Conservation (phyloP, 2,797 vertebrate genomes). For the Champsocephalus esox region DNA sequence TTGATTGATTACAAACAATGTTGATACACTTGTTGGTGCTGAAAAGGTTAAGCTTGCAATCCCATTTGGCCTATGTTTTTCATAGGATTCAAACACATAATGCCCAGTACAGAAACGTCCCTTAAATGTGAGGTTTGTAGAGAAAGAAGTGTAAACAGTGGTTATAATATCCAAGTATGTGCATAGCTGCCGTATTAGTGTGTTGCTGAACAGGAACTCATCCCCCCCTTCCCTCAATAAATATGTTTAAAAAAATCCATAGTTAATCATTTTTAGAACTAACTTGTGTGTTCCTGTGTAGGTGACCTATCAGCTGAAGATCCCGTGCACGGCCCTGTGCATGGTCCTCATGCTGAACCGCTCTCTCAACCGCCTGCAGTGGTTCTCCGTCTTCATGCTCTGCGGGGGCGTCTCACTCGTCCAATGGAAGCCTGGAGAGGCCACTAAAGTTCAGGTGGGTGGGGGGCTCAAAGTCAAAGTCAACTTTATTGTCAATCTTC, state of each 20-base stretch:
- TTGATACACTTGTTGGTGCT: not conserved
- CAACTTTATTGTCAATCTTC: no score
- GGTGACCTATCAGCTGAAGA: constrained; percentile 99
- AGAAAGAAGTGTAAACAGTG: not conserved
- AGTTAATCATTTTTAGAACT: not conserved
- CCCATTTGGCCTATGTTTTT: not conserved
- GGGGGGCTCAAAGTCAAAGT: not conserved
- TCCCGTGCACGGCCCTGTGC: constrained; percentile 96
- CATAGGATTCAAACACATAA: no score
- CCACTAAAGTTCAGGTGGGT: constrained; percentile 92
- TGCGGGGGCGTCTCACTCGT: constrained; percentile 94
- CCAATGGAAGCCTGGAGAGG: constrained; percentile 92
- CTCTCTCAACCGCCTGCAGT: constrained; percentile 92
- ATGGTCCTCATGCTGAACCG: constrained; percentile 95
- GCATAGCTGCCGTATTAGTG: not conserved
- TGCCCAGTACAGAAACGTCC: no score
- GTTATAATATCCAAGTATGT: not conserved
- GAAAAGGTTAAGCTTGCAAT: not conserved
- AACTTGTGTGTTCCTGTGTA: constrained; percentile 56
- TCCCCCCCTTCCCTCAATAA: not conserved
- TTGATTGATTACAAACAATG: not conserved
- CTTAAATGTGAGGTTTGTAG: not conserved
- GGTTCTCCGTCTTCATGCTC: constrained; percentile 95
- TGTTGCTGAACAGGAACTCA: not conserved
- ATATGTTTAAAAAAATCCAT: not conserved